A percentile compares a stretch with the other conserved stretches of the same genome.
Evolutionary conservation across 35 echinoderm and acorn worm genomes (phyloP).

Genomic region (Apostichopus japonicus): DNA sequence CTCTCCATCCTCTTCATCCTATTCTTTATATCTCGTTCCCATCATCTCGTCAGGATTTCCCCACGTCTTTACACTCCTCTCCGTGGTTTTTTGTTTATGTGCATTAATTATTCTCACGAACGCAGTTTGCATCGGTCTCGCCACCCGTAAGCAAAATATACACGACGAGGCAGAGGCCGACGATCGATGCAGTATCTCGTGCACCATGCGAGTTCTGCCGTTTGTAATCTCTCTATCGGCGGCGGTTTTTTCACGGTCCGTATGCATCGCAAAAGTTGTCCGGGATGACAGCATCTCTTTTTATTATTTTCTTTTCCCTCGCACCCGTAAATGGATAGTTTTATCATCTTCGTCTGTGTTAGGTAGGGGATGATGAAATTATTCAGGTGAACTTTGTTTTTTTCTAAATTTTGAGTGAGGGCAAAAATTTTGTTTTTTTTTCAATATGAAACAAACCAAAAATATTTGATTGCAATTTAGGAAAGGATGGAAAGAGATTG

Average conservation of each 20-base stretch:
- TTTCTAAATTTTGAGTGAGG: not conserved
- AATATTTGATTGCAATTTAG: not conserved
- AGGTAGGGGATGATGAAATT: not conserved
- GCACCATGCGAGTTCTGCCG: not conserved
- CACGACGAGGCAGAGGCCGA: not conserved
- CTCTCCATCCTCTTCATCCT: conserved; percentile 2
- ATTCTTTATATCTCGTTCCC: not conserved
- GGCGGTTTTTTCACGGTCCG: not conserved
- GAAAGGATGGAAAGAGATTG: not conserved
- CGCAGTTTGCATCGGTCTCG: not conserved
- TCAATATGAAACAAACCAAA: not conserved
- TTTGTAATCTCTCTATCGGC: not conserved
- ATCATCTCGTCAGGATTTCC: not conserved
- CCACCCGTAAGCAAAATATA: not conserved
- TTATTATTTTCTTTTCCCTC: not conserved
- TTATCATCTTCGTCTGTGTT: not conserved
- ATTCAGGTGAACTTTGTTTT: conserved; percentile 3
- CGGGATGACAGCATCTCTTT: not conserved
- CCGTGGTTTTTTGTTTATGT: not conserved
- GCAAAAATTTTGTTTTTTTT: not conserved
- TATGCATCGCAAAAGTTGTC: not conserved
- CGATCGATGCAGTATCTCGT: not conserved
- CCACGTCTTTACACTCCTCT: not conserved
- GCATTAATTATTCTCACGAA: conserved; percentile 34
- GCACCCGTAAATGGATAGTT: conserved; percentile 30